phyloP scores from a whole-genome alignment of 1,140 invertebrate genomes.

The Nasonia vitripennis region DNA sequence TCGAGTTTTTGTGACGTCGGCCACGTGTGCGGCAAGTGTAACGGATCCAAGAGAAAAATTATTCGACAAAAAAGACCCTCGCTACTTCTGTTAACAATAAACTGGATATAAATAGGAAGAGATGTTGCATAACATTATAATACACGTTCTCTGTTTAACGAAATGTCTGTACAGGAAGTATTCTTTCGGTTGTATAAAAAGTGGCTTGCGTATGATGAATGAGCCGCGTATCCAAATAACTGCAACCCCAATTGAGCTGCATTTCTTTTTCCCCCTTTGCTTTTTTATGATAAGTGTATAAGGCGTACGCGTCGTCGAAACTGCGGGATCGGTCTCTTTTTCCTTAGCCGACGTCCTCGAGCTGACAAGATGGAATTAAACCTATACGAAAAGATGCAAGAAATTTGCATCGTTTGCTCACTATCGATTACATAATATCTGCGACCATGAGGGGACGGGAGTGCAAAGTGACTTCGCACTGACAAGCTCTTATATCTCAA shows the following conservation, averaged over 20 bases:
- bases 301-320: conserved; percentile 51
- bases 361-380: conserved; percentile 58
- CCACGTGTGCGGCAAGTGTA: conserved; percentile 67
- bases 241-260: conserved; percentile 69
- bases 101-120: not conserved
- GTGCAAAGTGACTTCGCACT: not conserved
- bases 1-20: conserved; percentile 56
- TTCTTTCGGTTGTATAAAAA: not conserved
- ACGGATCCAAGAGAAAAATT: conserved; percentile 63
- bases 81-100: not conserved
- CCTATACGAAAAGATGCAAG: conserved; percentile 50
- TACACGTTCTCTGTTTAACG: not conserved
- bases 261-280: conserved; percentile 56
- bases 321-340: conserved; percentile 39
- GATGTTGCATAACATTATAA: not conserved
- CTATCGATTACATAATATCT: conserved; percentile 50
- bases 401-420: conserved; percentile 63
- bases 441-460: not conserved
- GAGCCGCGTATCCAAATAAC: conserved; percentile 72
- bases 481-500: not conserved
- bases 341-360: conserved; percentile 30
- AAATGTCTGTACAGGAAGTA: not conserved
- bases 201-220: conserved; percentile 67
- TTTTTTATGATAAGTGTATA: conserved; percentile 66
- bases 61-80: conserved; percentile 42